These are phyloP conservation scores for Pararge aegeria DNA, from an alignment of 1,140 invertebrate genomes.

Conservation along the genomic window DNA sequence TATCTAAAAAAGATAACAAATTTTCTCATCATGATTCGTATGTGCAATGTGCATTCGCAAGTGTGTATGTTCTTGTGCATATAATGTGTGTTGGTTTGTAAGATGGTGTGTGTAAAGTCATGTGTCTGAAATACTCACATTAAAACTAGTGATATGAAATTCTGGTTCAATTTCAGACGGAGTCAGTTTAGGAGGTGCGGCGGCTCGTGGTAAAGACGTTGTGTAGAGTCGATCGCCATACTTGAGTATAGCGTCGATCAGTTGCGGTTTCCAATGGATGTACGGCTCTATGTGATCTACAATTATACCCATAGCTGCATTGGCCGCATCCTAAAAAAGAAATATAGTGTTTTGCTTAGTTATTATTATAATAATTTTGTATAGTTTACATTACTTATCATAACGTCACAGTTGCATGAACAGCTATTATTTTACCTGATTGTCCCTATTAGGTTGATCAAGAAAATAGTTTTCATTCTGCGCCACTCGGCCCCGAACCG, in stretches of 20 bases:
- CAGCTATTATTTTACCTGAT: no score
- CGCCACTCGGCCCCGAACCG: conserved; percentile 48
- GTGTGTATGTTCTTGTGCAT: no score
- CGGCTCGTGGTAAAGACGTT: conserved; percentile 53
- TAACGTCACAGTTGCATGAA: no score
- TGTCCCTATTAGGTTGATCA: conserved; percentile 59
- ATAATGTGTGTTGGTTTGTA: no score
- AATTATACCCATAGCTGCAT: conserved; percentile 64
- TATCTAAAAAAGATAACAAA: conserved; percentile 34
- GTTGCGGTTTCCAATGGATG: conserved; percentile 57
- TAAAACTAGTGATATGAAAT: conserved; percentile 71
- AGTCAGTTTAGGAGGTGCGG: conserved; percentile 40
- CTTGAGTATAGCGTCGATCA: conserved; percentile 74
- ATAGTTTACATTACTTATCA: no score
- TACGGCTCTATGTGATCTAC: conserved; percentile 65
- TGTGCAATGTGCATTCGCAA: no score
- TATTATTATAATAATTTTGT: no score
- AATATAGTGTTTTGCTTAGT: not conserved
- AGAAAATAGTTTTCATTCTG: conserved; percentile 64
- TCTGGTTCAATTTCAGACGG: conserved; percentile 43
- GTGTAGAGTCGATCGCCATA: conserved; percentile 78
- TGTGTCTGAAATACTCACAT: conserved; percentile 43
- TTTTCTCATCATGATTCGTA: no score
- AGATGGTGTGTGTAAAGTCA: not conserved
- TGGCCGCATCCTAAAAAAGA: conserved; percentile 54